Conservation (phyloP, 2,113 vertebrate species). For the Puntigrus tetrazona region DNA sequence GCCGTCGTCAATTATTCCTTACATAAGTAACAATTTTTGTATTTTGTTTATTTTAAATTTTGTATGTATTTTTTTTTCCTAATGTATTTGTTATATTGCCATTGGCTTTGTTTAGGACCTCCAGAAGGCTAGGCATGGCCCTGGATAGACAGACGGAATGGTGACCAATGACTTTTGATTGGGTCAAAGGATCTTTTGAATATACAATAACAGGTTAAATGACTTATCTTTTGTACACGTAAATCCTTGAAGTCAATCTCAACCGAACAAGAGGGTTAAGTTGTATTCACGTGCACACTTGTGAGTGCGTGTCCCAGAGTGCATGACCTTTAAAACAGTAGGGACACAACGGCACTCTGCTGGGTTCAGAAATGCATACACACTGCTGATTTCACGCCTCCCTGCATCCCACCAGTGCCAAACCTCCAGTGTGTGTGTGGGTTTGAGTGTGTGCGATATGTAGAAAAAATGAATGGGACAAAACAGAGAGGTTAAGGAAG, state of each 20-base stretch:
- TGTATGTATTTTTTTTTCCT: too few relatives aligned
- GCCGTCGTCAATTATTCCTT: too few relatives aligned
- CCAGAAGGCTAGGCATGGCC: too few relatives aligned
- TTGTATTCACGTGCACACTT: neutral
- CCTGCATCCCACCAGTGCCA: slow-evolving; percentile 12
- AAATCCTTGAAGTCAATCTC: neutral
- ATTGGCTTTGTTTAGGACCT: too few relatives aligned
- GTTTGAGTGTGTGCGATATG: slow-evolving; percentile 4
- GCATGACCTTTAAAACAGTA: slow-evolving; percentile 47
- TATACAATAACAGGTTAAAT: too few relatives aligned
- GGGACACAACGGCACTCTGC: slow-evolving; percentile 23
- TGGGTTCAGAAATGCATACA: slow-evolving; percentile 39
- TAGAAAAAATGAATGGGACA: neutral
- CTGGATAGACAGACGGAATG: too few relatives aligned
- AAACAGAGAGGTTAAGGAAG: neutral
- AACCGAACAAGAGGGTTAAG: neutral
- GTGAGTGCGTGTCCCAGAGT: slow-evolving; percentile 14
- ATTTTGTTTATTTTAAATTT: too few relatives aligned
- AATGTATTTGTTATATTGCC: too few relatives aligned
- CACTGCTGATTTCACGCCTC: slow-evolving; percentile 30
- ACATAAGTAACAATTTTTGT: too few relatives aligned
- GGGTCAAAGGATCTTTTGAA: too few relatives aligned
- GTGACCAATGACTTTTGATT: too few relatives aligned
- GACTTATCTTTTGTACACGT: neutral
- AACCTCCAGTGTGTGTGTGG: neutral